Evolutionary conservation across 2,888 invertebrate genomes (phyloP).

Genomic region (Nezara viridula): DNA sequence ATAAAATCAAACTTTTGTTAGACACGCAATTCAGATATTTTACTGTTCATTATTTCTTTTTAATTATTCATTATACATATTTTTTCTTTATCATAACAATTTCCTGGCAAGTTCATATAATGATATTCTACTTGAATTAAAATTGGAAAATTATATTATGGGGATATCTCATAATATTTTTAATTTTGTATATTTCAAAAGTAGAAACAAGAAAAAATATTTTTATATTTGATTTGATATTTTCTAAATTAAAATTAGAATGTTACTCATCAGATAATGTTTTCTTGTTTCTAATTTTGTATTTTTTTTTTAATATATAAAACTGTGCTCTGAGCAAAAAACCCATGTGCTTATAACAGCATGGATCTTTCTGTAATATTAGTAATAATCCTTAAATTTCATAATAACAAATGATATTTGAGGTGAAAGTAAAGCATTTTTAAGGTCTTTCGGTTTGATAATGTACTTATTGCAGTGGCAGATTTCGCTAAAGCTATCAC

Average conservation of each 20-base stretch:
- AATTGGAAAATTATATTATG: not conserved
- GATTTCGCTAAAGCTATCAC: slow-evolving; percentile 31
- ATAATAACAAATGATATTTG: slow-evolving; percentile 56
- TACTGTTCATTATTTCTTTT: not conserved
- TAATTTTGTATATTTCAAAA: not conserved
- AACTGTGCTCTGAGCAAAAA: slow-evolving; percentile 56
- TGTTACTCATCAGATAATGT: not conserved
- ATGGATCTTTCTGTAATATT: slow-evolving; percentile 51
- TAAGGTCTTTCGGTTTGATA: slow-evolving; percentile 3
- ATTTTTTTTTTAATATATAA: not conserved
- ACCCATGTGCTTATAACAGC: slow-evolving; percentile 60
- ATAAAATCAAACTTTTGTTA: not conserved
- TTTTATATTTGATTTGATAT: not conserved
- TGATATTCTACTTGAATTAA: not conserved
- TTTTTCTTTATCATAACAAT: not conserved
- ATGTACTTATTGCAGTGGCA: slow-evolving; percentile 7
- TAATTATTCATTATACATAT: not conserved
- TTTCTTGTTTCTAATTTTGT: slow-evolving; percentile 34
- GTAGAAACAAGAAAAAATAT: slow-evolving; percentile 16
- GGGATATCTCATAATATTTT: not conserved
- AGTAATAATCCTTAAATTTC: slow-evolving; percentile 40
- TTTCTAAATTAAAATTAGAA: not conserved
- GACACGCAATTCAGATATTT: not conserved
- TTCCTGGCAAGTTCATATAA: not conserved
- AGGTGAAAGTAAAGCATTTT: slow-evolving; percentile 55